phyloP scores from a whole-genome alignment of 2,797 vertebrate species.

The Bradypus variegatus region DNA sequence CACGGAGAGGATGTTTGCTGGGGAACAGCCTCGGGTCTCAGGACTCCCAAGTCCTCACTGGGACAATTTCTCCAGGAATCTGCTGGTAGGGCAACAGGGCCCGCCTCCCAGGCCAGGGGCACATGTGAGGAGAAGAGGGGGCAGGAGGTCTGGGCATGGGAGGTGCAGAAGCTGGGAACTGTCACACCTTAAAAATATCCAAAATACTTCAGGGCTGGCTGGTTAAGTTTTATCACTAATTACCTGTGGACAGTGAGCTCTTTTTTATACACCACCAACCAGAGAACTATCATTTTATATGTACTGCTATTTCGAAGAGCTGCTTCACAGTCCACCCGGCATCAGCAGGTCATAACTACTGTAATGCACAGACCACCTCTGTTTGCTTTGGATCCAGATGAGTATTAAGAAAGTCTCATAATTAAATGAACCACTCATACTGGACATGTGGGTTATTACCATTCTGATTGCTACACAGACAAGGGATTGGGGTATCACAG shows the following conservation, averaged over 20 bases:
- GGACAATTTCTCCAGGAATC: background rate
- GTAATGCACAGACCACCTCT: too few species aligned
- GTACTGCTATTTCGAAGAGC: too few species aligned
- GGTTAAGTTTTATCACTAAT: background rate
- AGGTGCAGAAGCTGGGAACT: background rate
- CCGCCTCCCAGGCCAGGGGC: too few species aligned
- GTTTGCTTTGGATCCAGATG: too few species aligned
- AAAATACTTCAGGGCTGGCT: background rate
- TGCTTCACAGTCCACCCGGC: too few species aligned
- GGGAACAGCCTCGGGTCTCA: background rate
- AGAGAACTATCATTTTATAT: background rate
- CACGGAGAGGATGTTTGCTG: background rate
- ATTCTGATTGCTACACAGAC: background rate
- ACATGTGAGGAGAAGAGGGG: too few species aligned
- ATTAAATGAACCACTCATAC: background rate
- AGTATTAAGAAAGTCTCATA: background rate
- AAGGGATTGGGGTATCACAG: background rate
- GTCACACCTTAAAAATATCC: background rate
- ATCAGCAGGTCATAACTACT: too few species aligned
- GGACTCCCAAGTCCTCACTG: background rate
- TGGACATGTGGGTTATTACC: background rate
- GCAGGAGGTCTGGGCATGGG: too few species aligned
- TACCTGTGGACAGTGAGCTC: background rate
- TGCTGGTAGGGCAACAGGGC: background rate
- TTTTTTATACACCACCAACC: background rate